Percentiles rank a stretch among this genome's conserved stretches.
These are phyloP conservation scores for Diogma glabrata DNA, from an alignment of 2,888 invertebrate species.

Conservation along the genomic window DNA sequence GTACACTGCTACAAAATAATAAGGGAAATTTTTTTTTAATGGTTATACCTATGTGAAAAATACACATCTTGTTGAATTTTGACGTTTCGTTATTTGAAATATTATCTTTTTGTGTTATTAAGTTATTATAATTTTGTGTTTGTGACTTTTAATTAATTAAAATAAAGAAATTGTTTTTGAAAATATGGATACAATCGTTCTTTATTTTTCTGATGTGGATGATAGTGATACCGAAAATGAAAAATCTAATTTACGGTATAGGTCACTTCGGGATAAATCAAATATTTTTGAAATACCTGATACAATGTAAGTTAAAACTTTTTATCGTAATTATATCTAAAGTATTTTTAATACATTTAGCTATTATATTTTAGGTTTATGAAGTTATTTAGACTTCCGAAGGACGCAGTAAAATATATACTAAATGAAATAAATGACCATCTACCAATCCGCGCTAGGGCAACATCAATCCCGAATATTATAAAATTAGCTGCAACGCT, in stretches of 20 bases:
- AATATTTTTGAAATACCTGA: neutral
- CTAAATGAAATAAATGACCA: neutral
- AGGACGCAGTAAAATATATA: neutral
- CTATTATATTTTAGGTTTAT: neutral
- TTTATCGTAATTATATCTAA: too few species aligned
- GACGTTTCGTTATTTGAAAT: too few species aligned
- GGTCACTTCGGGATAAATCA: neutral
- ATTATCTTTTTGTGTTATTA: too few species aligned
- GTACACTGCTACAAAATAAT: too few species aligned
- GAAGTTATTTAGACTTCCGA: neutral
- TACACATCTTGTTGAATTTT: too few species aligned
- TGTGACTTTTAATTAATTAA: too few species aligned
- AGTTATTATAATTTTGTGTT: too few species aligned
- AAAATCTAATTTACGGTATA: neutral
- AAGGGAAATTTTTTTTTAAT: too few species aligned
- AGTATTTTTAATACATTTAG: neutral
- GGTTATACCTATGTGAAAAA: too few species aligned
- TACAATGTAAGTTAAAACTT: neutral
- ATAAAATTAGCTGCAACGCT: neutral
- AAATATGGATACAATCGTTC: too few species aligned
- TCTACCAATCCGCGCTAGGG: neutral
- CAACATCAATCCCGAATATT: neutral
- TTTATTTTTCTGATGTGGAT: too few species aligned
- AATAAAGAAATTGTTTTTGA: too few species aligned
- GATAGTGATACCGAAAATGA: neutral